These are phyloP conservation scores for Oscheius sp. DNA, from an alignment of 2,888 invertebrate species.

Conservation along the genomic window DNA sequence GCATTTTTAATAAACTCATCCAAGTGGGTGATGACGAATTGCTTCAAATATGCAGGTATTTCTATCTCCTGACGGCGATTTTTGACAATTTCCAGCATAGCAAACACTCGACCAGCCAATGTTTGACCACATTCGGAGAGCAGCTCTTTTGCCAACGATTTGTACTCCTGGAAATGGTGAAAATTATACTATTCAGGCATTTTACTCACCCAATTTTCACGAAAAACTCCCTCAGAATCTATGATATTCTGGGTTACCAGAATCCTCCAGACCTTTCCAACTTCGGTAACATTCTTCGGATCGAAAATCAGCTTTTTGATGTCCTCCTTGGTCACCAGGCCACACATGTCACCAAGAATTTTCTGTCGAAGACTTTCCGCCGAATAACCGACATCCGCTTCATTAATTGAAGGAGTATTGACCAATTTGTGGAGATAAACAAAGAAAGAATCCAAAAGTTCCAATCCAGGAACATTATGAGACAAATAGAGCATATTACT, in stretches of 20 bases:
- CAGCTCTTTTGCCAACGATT: background rate
- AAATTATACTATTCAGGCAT: background rate
- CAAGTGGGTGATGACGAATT: background rate
- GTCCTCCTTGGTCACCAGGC: slow-evolving; percentile 14
- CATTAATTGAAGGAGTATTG: slow-evolving; percentile 40
- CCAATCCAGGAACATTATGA: slow-evolving; percentile 73
- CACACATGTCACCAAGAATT: slow-evolving; percentile 6
- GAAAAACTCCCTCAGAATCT: slow-evolving; percentile 7
- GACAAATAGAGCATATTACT: slow-evolving; percentile 74
- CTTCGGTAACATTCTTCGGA: background rate
- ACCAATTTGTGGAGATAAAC: slow-evolving; percentile 72
- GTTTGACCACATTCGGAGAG: background rate
- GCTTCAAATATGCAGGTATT: background rate
- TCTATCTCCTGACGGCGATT: background rate
- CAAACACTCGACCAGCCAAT: background rate
- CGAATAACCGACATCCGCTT: background rate
- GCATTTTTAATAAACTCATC: slow-evolving; percentile 25
- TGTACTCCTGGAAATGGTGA: background rate
- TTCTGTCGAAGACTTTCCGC: background rate
- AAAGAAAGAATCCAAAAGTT: slow-evolving; percentile 72
- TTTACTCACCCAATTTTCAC: slow-evolving; percentile 6
- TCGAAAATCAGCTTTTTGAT: background rate
- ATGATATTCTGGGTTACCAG: background rate
- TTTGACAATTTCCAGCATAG: slow-evolving; percentile 2
- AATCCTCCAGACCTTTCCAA: slow-evolving; percentile 2